Evolutionary conservation across 2,797 vertebrate genomes (phyloP).

Genomic region (Meda fulgida): DNA sequence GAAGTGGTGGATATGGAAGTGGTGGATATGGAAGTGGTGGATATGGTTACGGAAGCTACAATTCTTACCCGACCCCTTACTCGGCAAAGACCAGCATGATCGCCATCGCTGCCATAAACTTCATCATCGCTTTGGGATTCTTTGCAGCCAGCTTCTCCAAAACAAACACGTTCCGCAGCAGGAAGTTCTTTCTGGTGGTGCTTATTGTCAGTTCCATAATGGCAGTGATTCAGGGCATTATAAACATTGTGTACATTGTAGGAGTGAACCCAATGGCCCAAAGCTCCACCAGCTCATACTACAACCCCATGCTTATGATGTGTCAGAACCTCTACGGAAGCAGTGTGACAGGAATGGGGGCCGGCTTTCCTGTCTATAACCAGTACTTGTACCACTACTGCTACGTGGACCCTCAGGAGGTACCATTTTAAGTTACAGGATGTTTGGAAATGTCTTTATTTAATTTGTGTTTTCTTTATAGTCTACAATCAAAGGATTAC

Average conservation of each 20-base stretch:
- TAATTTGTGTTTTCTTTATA: neutral
- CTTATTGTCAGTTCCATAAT: slow-evolving; percentile 74
- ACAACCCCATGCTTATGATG: slow-evolving; percentile 85
- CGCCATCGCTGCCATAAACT: slow-evolving; percentile 85
- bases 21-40: slow-evolving; percentile 49
- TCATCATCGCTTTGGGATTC: slow-evolving; percentile 78
- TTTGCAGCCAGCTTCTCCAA: slow-evolving; percentile 82
- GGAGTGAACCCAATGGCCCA: slow-evolving; percentile 90
- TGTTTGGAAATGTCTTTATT: neutral
- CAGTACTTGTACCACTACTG: slow-evolving; percentile 94
- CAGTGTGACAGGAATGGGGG: slow-evolving; percentile 76
- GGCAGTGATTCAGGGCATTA: slow-evolving; percentile 81
- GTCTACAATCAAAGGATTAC: slow-evolving; percentile 29
- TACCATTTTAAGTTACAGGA: slow-evolving; percentile 54
- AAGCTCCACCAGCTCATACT: slow-evolving; percentile 76
- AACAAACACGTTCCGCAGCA: slow-evolving; percentile 69
- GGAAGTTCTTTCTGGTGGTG: slow-evolving; percentile 84
- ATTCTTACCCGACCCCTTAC: slow-evolving; percentile 80
- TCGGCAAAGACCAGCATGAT: slow-evolving; percentile 89
- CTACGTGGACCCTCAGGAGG: slow-evolving; percentile 92
- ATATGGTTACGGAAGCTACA: slow-evolving; percentile 62
- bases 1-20: slow-evolving; percentile 47
- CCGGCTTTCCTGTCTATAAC: slow-evolving; percentile 81
- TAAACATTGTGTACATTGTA: slow-evolving; percentile 87
- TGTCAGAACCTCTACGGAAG: slow-evolving; percentile 83